These are phyloP conservation scores for Sebastes schlegelii DNA, from an alignment of 2,113 vertebrate genomes.

Conservation along the genomic window DNA sequence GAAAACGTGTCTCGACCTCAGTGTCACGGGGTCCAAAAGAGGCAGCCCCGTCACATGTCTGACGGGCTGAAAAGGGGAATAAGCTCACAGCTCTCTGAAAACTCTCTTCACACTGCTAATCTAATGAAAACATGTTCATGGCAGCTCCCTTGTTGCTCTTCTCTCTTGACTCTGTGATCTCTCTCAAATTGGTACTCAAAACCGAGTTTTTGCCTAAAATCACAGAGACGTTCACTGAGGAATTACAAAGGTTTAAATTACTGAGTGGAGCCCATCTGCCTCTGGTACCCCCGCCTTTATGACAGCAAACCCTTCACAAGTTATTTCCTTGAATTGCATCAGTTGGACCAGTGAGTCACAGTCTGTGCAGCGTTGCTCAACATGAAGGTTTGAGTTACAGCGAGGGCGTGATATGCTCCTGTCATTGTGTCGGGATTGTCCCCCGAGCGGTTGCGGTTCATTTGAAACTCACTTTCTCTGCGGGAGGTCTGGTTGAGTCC, in stretches of 20 bases:
- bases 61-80: conserved; percentile 14
- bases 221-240: conserved; percentile 7
- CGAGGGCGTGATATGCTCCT: background rate
- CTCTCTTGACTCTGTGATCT: conserved; percentile 1
- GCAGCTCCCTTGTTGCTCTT: background rate
- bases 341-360: conserved; percentile 55
- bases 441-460: background rate
- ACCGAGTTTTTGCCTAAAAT: conserved; percentile 3
- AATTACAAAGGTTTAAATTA: conserved; percentile 20
- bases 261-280: conserved; percentile 19
- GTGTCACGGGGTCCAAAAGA: conserved; percentile 30
- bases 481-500: conserved; percentile 93
- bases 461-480: conserved; percentile 90
- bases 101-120: conserved; percentile 34
- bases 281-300: conserved; percentile 38
- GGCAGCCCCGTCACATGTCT: conserved; percentile 28
- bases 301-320: conserved; percentile 17
- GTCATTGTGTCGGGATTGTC: background rate
- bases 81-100: conserved; percentile 33
- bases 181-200: background rate
- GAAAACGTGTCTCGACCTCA: conserved; percentile 45
- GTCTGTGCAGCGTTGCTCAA: conserved; percentile 27
- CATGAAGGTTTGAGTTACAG: background rate
- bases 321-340: conserved; percentile 64
- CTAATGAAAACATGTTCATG: conserved; percentile 46